phyloP scores from a whole-genome alignment of 2,113 vertebrate genomes.

The Thomomys bottae region DNA sequence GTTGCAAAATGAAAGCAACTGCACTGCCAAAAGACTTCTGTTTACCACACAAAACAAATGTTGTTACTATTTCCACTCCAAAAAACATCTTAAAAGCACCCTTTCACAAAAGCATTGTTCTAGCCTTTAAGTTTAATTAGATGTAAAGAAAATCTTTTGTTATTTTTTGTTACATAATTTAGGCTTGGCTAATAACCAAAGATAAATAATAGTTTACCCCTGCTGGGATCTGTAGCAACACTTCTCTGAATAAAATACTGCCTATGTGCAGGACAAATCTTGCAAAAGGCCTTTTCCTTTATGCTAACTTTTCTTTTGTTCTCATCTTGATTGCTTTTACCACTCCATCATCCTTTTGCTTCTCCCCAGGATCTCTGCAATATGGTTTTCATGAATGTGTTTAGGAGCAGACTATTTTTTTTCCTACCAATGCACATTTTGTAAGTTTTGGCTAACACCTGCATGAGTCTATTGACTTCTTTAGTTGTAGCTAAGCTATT shows the following conservation, averaged over 20 bases:
- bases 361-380: not conserved
- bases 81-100: conserved; percentile 83
- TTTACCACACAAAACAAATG: conserved; percentile 85
- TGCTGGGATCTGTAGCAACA: conserved; percentile 71
- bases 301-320: conserved; percentile 6
- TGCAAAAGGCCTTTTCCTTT: conserved; percentile 35
- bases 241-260: conserved; percentile 55
- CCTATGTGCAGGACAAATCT: not conserved
- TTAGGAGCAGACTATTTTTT: not conserved
- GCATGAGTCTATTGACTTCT: not conserved
- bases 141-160: conserved; percentile 79
- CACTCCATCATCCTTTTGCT: not conserved
- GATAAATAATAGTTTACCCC: conserved; percentile 82
- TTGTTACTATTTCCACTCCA: conserved; percentile 84
- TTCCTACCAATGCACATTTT: not conserved
- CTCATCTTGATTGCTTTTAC: not conserved
- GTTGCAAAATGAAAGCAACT: conserved; percentile 82
- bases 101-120: conserved; percentile 80
- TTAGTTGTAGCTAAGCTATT: conserved; percentile 13
- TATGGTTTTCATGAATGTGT: conserved; percentile 52
- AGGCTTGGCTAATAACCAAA: conserved; percentile 80
- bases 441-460: not conserved
- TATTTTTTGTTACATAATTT: conserved; percentile 80
- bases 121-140: conserved; percentile 83
- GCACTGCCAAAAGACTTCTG: conserved; percentile 84